Evolutionary conservation across 2,888 invertebrate species (phyloP).

Genomic region (Napeogenes sylphis): DNA sequence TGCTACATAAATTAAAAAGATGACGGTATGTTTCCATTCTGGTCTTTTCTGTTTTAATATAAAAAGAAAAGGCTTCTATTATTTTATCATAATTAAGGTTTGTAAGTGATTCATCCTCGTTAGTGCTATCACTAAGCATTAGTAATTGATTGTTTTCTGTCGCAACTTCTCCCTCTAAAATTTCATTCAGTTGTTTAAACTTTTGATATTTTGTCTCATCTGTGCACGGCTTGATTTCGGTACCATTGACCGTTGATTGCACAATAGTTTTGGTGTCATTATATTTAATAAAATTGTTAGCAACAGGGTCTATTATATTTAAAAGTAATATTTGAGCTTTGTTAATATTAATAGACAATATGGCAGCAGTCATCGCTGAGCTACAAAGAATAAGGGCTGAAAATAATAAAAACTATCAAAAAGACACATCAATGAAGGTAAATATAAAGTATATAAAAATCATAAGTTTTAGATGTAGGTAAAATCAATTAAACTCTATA

Average conservation of each 20-base stretch:
- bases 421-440: background rate
- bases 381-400: conserved; percentile 26
- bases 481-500: too few species aligned
- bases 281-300: background rate
- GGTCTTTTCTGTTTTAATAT: conserved; percentile 22
- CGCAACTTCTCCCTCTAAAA: conserved; percentile 12
- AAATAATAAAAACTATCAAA: background rate
- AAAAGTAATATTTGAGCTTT: conserved; percentile 13
- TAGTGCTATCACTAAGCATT: conserved; percentile 30
- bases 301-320: conserved; percentile 10
- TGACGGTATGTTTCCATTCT: conserved; percentile 30
- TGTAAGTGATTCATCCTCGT: background rate
- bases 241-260: background rate
- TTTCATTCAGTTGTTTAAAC: too few species aligned
- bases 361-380: conserved; percentile 15
- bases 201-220: background rate
- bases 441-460: too few species aligned
- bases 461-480: too few species aligned
- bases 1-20: conserved; percentile 42
- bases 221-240: background rate
- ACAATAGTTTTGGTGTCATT: background rate
- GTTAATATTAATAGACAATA: conserved; percentile 27
- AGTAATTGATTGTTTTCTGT: conserved; percentile 18
- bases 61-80: conserved; percentile 28
- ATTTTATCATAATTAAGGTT: conserved; percentile 31